Conservation (phyloP, 2,797 vertebrate genomes). For the Vipera latastei region DNA sequence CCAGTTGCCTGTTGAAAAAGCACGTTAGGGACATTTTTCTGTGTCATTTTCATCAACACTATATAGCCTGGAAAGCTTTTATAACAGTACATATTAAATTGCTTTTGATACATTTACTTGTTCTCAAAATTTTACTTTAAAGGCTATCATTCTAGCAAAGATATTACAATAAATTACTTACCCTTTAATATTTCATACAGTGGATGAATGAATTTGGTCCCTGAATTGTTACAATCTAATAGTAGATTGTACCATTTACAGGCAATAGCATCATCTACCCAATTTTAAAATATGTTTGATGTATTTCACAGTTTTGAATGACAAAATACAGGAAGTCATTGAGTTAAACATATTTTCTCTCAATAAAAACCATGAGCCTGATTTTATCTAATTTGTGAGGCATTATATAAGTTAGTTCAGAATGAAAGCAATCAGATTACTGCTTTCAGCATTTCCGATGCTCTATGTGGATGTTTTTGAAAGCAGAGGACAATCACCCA, state of each 20-base stretch:
- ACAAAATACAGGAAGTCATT: slow-evolving; percentile 45
- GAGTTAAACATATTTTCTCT: slow-evolving; percentile 40
- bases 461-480: not conserved
- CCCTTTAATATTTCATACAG: slow-evolving; percentile 50
- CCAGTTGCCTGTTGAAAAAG: too few relatives aligned
- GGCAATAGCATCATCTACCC: slow-evolving; percentile 45
- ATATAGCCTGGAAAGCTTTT: not conserved
- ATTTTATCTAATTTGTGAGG: slow-evolving; percentile 58
- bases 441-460: not conserved
- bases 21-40: not conserved
- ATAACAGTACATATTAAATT: not conserved
- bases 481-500: not conserved
- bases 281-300: slow-evolving; percentile 58
- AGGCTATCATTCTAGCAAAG: slow-evolving; percentile 27
- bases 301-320: slow-evolving; percentile 53
- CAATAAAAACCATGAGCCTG: slow-evolving; percentile 44
- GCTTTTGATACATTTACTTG: not conserved
- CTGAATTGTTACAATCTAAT: slow-evolving; percentile 59
- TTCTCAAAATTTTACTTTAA: slow-evolving; percentile 4
- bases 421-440: slow-evolving; percentile 34
- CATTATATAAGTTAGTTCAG: slow-evolving; percentile 55
- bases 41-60: not conserved
- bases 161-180: slow-evolving; percentile 44
- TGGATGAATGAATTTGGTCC: slow-evolving; percentile 38
- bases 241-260: slow-evolving; percentile 59